Percentiles rank a stretch among this genome's conserved stretches.
Conservation (phyloP, 2,888 invertebrate genomes). For the Helleia helle region DNA sequence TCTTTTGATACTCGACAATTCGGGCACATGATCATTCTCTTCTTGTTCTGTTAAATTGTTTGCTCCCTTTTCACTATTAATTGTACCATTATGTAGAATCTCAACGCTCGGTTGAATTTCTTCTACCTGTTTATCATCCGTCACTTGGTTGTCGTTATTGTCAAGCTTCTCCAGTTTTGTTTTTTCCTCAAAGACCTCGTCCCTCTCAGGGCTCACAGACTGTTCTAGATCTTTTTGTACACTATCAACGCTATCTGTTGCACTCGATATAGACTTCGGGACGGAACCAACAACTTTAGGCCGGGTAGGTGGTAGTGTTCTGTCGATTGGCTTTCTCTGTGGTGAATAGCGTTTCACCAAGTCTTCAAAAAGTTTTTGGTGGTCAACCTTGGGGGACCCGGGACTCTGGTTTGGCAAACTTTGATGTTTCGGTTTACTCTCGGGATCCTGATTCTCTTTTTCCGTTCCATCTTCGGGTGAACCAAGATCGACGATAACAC, state of each 20-base stretch:
- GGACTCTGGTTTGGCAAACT: constrained; percentile 42
- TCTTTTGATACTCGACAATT: constrained; percentile 42
- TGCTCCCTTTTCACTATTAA: constrained; percentile 21
- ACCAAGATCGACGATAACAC: constrained; percentile 46
- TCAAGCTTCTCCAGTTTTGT: constrained; percentile 26
- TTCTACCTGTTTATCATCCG: constrained; percentile 16
- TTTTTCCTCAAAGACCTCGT: constrained; percentile 50
- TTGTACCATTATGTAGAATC: constrained; percentile 38
- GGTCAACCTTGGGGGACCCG: constrained; percentile 45
- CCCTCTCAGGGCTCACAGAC: constrained; percentile 37
- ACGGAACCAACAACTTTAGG: constrained; percentile 59
- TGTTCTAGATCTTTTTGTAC: constrained; percentile 33
- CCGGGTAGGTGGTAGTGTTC: constrained; percentile 60
- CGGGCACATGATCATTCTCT: constrained; percentile 56
- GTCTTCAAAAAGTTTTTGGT: constrained; percentile 60
- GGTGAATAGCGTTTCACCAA: constrained; percentile 63
- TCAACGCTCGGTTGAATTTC: constrained; percentile 29
- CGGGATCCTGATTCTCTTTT: constrained; percentile 54
- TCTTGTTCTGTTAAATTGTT: constrained; percentile 29
- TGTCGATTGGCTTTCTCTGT: constrained; percentile 58
- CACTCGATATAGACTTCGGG: constrained; percentile 53
- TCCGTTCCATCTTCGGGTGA: constrained; percentile 36
- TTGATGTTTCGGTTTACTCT: constrained; percentile 33
- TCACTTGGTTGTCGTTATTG: constrained; percentile 21
- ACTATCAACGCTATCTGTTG: constrained; percentile 39